These are phyloP conservation scores for Pseudomyrmex cubaensis DNA, from an alignment of 1,140 invertebrate genomes.

Conservation along the genomic window DNA sequence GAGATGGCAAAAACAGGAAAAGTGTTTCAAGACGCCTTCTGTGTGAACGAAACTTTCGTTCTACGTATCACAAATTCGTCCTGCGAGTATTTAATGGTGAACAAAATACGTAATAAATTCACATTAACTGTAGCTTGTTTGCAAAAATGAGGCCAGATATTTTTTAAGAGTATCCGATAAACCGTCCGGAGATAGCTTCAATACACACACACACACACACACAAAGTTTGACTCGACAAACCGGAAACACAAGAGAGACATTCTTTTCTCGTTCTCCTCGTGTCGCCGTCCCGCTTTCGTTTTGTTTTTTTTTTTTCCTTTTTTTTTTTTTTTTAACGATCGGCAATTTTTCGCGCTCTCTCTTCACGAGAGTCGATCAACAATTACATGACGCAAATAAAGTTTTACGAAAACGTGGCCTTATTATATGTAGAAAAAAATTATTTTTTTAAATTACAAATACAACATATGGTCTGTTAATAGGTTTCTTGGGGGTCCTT, in stretches of 20 bases:
- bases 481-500: background rate
- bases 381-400: slow-evolving; percentile 57
- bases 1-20: slow-evolving; percentile 14
- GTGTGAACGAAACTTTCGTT: slow-evolving; percentile 8
- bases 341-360: slow-evolving; percentile 9
- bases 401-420: background rate
- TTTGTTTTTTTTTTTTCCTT: slow-evolving; percentile 60
- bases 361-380: slow-evolving; percentile 29
- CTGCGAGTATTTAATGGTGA: slow-evolving; percentile 23
- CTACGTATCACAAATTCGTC: slow-evolving; percentile 42
- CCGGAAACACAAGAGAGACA: slow-evolving; percentile 74
- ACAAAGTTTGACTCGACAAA: slow-evolving; percentile 68
- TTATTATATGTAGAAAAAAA: background rate
- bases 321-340: slow-evolving; percentile 57
- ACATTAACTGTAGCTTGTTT: slow-evolving; percentile 81
- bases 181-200: slow-evolving; percentile 76
- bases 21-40: background rate
- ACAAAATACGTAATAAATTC: slow-evolving; percentile 56
- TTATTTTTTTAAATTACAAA: slow-evolving; percentile 6
- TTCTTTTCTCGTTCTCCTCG: slow-evolving; percentile 71
- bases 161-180: slow-evolving; percentile 78
- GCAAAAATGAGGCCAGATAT: slow-evolving; percentile 74
- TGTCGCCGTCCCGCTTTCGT: slow-evolving; percentile 37
- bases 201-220: slow-evolving; percentile 57
- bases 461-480: background rate